Conservation (phyloP, 37 sponge, comb jelly and placozoan species). For the Axinella damicornis region DNA sequence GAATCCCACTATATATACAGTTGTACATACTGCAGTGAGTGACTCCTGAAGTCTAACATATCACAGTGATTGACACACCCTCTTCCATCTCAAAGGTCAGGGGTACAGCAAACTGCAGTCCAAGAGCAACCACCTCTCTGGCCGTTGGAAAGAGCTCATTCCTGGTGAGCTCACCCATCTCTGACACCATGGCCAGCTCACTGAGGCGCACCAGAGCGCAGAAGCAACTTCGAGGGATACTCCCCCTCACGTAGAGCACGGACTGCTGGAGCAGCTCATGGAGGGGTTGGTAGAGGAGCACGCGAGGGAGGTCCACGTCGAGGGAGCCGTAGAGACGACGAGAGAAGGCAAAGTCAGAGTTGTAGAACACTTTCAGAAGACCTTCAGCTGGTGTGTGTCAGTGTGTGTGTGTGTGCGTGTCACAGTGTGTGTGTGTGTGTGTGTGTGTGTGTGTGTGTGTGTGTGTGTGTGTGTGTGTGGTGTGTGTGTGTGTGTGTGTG, state of each 20-base stretch:
- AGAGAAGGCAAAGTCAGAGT: slow-evolving; percentile 84
- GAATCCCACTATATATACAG: too few species aligned
- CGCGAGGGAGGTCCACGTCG: slow-evolving; percentile 77
- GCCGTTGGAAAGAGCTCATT: slow-evolving; percentile 59
- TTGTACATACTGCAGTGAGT: too few species aligned
- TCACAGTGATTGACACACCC: too few species aligned
- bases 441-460: not conserved
- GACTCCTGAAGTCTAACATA: too few species aligned
- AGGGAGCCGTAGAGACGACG: slow-evolving; percentile 80
- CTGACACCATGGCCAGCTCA: slow-evolving; percentile 29
- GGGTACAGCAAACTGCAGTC: slow-evolving; percentile 58
- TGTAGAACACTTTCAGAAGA: slow-evolving; percentile 73
- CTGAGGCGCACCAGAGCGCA: slow-evolving; percentile 73
- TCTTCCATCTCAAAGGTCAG: not conserved
- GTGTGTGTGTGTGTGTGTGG: too few species aligned
- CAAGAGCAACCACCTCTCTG: slow-evolving; percentile 49
- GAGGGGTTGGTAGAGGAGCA: slow-evolving; percentile 72
- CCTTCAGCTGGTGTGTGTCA: slow-evolving; percentile 16
- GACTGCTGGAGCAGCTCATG: slow-evolving; percentile 60
- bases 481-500: too few species aligned
- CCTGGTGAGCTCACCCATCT: slow-evolving; percentile 44
- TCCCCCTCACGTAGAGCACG: slow-evolving; percentile 56
- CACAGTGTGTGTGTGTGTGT: not conserved
- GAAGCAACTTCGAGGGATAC: slow-evolving; percentile 57
- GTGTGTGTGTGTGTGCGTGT: too few species aligned